Evolutionary conservation across 2,888 invertebrate species (phyloP).

Genomic region (Eristalinus sepulchralis): DNA sequence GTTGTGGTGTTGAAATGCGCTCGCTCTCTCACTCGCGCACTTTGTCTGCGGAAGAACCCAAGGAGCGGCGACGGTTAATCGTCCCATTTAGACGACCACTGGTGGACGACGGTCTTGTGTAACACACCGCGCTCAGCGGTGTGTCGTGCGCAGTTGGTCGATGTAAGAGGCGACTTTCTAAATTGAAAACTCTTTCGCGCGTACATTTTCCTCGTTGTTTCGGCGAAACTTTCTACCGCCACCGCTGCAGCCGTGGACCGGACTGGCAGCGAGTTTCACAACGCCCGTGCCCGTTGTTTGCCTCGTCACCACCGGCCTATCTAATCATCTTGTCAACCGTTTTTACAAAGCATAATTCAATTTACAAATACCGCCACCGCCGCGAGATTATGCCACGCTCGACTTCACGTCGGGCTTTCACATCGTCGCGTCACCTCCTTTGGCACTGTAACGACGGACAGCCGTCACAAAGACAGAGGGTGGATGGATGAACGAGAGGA

Average conservation of each 20-base stretch:
- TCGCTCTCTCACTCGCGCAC: neutral
- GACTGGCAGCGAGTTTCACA: constrained; percentile 37
- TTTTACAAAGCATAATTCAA: constrained; percentile 61
- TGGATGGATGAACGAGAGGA: neutral
- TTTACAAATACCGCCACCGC: constrained; percentile 49
- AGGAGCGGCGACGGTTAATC: constrained; percentile 41
- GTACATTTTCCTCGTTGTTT: constrained; percentile 38
- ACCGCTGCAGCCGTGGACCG: neutral
- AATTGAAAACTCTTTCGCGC: constrained; percentile 53
- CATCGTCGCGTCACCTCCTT: neutral
- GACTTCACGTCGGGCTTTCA: constrained; percentile 49
- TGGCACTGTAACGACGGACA: constrained; percentile 37
- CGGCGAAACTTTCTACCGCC: constrained; percentile 57
- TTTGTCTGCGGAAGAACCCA: neutral
- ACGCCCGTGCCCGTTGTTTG: neutral
- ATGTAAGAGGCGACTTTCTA: constrained; percentile 61
- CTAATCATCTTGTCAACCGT: constrained; percentile 69
- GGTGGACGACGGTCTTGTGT: constrained; percentile 43
- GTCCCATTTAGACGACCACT: constrained; percentile 31
- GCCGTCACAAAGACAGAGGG: neutral
- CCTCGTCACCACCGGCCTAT: constrained; percentile 22
- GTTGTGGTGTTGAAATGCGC: constrained; percentile 48
- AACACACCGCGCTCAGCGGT: constrained; percentile 17
- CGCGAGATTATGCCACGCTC: constrained; percentile 38
- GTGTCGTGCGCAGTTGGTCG: neutral